Base-by-base conservation (phyloP, 2,797 vertebrate genomes). In the Hippoglossus hippoglossus region DNA sequence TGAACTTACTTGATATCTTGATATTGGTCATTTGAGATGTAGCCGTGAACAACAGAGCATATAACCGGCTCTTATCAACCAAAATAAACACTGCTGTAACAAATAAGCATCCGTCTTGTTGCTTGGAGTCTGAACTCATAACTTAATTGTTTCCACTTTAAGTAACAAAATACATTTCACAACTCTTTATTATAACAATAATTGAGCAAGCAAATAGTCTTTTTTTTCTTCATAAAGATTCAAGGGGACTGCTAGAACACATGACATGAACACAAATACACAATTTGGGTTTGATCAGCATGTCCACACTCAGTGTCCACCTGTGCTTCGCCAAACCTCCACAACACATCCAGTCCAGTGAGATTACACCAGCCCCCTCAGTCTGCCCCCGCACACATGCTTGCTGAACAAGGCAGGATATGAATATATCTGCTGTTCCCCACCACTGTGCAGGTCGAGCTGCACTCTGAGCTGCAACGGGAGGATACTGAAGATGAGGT, bases 341-440 rank as follows among this genome's bases (percentile, higher is more conserved):
- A 75, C 61, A 86, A 85, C 83, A 84, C 79, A 53, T 81, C 57
- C 21, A 75, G 76, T 77, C 60, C 70, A 82, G 79, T 75, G 83
- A 86, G 77, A 87, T 80, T 67, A 79, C 82, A 81, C 71, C 85
- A 75, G 58, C 86, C 86, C 81, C 79, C 82, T 75, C 86, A 85
- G 55, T 73, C 85, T 81, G 73, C 87, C 75, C 82, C 75, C 83
- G 52, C 88, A 82, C 79, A 86, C 84, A 89, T 88, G 82, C 76
- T 83, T 57, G 67, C 78, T 86, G 69, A 50, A 76, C 58, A 66
- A 80, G 66, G 73, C 71, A 83, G 79, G 75, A 86, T 83, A 82
- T 81, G 82, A 89, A 80, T 83, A 66, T 75, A 79, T 76, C 44
- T 84, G 76, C 77, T 39, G 9, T 65, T 81, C 68, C 25, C 56